Conservation (phyloP, 2,888 invertebrate genomes). For the Oscheius sp. region DNA sequence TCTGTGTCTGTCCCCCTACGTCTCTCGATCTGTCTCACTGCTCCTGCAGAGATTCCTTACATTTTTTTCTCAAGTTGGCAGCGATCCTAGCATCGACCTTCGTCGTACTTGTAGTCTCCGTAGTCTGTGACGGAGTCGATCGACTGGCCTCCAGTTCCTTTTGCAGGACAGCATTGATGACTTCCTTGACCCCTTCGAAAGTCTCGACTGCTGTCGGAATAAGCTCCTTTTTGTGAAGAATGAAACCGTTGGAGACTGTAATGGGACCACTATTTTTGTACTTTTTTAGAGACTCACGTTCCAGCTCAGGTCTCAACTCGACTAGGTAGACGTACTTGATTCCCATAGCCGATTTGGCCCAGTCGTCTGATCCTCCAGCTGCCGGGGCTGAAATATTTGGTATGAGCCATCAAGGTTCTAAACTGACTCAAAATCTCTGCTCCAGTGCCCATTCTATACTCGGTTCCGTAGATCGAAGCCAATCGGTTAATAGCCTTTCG, state of each 20-base stretch:
- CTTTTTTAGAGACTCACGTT: constrained; percentile 51
- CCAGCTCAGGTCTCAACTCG: constrained; percentile 68
- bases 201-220: constrained; percentile 72
- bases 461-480: constrained; percentile 65
- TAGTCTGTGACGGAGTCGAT: constrained; percentile 8
- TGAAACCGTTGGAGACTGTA: constrained; percentile 72
- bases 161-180: constrained; percentile 62
- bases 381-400: constrained; percentile 58
- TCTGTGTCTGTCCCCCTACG: too few species aligned
- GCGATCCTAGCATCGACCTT: constrained; percentile 39
- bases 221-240: constrained; percentile 69
- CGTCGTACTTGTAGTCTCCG: constrained; percentile 4
- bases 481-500: constrained; percentile 60
- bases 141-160: constrained; percentile 41
- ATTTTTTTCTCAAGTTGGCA: constrained; percentile 50
- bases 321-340: constrained; percentile 72
- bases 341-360: constrained; percentile 70
- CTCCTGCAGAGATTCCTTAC: not conserved
- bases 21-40: too few species aligned
- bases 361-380: constrained; percentile 71
- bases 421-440: constrained; percentile 68
- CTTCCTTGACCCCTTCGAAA: constrained; percentile 70
- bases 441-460: constrained; percentile 70
- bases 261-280: not conserved
- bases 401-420: not conserved